A percentile compares a stretch with the other conserved stretches of the same genome.
phyloP scores from a whole-genome alignment of 2,113 vertebrate genomes.

The Rafetus swinhoei region DNA sequence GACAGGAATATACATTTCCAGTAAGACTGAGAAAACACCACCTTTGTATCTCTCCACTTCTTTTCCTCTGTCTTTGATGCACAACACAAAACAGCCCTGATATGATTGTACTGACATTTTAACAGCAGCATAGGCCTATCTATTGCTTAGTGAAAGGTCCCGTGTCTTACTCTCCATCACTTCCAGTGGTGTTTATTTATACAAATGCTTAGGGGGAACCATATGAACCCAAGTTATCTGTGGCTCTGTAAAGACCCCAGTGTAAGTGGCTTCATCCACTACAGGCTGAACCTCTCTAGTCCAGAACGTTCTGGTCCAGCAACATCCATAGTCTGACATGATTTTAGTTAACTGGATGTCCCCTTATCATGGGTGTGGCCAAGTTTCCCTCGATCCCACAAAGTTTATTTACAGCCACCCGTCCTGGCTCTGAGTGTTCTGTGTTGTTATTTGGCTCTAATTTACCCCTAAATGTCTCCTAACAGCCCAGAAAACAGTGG shows the following conservation, averaged over 20 bases:
- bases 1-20: constrained; percentile 25
- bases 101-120: neutral
- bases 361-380: no score
- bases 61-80: accelerated
- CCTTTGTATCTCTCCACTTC: neutral
- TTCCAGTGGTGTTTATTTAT: accelerated
- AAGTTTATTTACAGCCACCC: no score
- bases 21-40: neutral
- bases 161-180: neutral
- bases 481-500: no score
- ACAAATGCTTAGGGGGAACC: neutral
- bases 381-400: no score
- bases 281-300: no score
- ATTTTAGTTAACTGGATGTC: no score
- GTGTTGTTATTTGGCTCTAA: no score
- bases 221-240: neutral
- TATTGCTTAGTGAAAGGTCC: neutral
- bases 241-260: neutral
- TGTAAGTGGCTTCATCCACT: neutral
- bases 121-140: neutral
- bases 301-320: no score
- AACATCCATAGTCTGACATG: no score
- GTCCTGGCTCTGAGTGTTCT: no score
- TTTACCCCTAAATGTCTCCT: no score
- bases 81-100: neutral